Evolutionary conservation across 2,888 invertebrate species (phyloP).

Genomic region (Elgonia sp.): DNA sequence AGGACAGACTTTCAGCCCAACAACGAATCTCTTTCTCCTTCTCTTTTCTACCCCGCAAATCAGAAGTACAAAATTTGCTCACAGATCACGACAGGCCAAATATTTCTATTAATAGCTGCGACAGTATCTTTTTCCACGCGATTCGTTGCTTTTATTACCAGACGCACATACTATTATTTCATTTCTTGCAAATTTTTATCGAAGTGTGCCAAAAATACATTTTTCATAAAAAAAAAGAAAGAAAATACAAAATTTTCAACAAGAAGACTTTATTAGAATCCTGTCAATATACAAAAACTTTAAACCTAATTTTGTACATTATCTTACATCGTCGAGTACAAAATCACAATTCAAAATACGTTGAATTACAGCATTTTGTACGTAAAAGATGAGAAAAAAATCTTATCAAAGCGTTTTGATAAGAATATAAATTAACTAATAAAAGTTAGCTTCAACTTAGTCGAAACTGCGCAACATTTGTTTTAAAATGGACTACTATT

Average conservation of each 20-base stretch:
- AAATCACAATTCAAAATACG: slow-evolving; percentile 51
- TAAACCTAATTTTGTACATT: slow-evolving; percentile 66
- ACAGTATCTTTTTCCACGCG: neutral
- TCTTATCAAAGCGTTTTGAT: neutral
- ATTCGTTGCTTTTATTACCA: neutral
- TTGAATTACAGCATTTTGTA: slow-evolving; percentile 17
- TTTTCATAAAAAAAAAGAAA: neutral
- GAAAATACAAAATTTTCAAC: slow-evolving; percentile 10
- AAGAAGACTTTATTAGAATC: slow-evolving; percentile 51
- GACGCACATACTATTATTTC: neutral
- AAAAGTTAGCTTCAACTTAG: neutral
- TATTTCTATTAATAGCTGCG: slow-evolving; percentile 31
- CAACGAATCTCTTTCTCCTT: neutral
- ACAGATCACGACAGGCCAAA: neutral
- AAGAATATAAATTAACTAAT: neutral
- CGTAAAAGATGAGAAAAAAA: neutral
- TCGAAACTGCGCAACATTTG: neutral
- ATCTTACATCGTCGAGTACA: slow-evolving; percentile 60
- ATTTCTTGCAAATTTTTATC: neutral
- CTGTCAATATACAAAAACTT: slow-evolving; percentile 46
- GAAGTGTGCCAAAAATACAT: no score
- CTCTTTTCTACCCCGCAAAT: neutral
- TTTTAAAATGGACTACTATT: neutral
- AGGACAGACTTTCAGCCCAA: neutral
- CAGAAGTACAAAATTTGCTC: neutral